Conservation (phyloP, 2,888 invertebrate species). For the Lithosia quadra region DNA sequence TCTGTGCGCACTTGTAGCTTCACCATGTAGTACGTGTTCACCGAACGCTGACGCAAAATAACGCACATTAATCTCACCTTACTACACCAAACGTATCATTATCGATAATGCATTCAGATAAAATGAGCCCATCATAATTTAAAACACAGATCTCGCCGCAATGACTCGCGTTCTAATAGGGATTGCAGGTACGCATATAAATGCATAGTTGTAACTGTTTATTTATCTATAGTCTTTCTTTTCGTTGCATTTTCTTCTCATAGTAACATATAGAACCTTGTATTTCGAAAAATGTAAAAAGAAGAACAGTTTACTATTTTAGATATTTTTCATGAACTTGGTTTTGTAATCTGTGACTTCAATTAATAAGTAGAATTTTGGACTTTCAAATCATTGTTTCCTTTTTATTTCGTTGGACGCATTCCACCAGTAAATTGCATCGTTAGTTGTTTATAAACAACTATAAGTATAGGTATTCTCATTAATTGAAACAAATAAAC, state of each 20-base stretch:
- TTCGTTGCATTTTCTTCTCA: background rate
- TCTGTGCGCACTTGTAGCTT: conserved; percentile 96
- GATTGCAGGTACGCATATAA: conserved; percentile 34
- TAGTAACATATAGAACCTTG: background rate
- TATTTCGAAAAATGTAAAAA: background rate
- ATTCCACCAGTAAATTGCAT: no score
- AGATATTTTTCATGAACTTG: background rate
- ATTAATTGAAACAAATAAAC: conserved; percentile 51
- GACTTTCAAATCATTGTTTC: no score
- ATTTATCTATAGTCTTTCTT: background rate
- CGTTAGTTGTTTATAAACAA: conserved; percentile 19
- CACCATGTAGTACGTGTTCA: conserved; percentile 98
- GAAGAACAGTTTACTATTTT: background rate
- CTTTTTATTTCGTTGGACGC: background rate
- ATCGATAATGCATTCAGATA: conserved; percentile 48
- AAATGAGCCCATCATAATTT: conserved; percentile 38
- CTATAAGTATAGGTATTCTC: conserved; percentile 47
- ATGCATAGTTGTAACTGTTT: conserved; percentile 11
- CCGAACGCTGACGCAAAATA: conserved; percentile 77
- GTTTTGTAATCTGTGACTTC: background rate
- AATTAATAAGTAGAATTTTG: no score
- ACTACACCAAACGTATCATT: conserved; percentile 34
- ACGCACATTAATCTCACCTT: conserved; percentile 43
- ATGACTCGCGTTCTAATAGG: conserved; percentile 46
- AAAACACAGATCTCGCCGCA: conserved; percentile 30